Evolutionary conservation across 92 coral and sea anemone species (phyloP).

Genomic region (Umimayanthus kanabou): DNA sequence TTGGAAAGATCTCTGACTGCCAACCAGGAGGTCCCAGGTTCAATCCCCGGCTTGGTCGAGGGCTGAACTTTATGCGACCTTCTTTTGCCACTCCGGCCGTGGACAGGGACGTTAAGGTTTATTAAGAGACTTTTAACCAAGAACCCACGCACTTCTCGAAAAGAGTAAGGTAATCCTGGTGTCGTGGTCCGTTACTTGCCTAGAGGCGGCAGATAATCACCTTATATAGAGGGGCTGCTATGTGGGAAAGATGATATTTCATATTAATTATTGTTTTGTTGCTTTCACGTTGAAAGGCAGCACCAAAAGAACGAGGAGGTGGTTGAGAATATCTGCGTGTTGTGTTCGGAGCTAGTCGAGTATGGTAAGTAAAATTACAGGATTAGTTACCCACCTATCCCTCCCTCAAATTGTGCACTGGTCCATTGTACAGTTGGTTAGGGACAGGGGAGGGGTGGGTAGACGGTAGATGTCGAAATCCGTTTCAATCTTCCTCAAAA

Average conservation of each 20-base stretch:
- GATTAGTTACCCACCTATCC: neutral
- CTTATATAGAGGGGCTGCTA: no score
- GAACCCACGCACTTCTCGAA: no score
- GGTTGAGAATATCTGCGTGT: conserved; percentile 89
- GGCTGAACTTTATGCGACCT: no score
- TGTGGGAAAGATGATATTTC: neutral
- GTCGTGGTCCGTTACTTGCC: neutral
- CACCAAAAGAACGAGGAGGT: conserved; percentile 91
- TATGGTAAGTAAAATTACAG: conserved; percentile 64
- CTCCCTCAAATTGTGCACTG: neutral
- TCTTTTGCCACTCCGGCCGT: no score
- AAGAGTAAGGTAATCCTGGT: no score
- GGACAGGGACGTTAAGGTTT: no score
- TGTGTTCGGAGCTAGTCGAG: conserved; percentile 91
- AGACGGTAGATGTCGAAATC: neutral
- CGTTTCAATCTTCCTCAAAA: no score
- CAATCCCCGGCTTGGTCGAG: no score
- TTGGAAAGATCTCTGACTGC: no score
- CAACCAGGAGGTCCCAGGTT: no score
- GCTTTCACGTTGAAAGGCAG: conserved; percentile 41
- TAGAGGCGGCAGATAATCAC: neutral
- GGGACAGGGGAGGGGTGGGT: neutral
- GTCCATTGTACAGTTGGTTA: neutral
- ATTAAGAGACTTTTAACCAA: no score
- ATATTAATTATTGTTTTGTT: neutral